Base-by-base conservation (phyloP, 1,140 invertebrate species). In the Sitobion miscanthi region DNA sequence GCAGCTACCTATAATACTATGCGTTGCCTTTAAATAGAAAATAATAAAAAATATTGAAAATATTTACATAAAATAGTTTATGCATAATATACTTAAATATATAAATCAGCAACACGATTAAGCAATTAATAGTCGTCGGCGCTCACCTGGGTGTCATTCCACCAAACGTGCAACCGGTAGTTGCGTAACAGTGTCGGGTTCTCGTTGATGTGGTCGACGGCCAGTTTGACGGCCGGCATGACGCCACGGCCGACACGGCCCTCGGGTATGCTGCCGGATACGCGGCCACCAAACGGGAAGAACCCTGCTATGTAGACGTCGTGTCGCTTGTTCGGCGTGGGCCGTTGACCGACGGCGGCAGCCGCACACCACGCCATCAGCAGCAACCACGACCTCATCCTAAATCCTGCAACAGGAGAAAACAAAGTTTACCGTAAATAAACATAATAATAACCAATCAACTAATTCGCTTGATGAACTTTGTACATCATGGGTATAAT, bases 241-340 rank as follows among this genome's bases (percentile, higher is more conserved):
- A 99, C 98, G 25, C 98, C 98, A 47, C 98, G 96, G 88, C 98
- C 98, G 95, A 97, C 95, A 94, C 95, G 95, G 94, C 95, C 95
- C 94, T 96, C 96, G 52, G 95, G 96, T 35, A 94, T 91, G 91
- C 91, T 93, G 45, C 91, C 91, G 91, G 38, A 96, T 2, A 98
- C 97, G 87, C 97, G 97, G 94, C 96, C 96, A 54, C 97, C 97
- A 94, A 97, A 98, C 0, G 98, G 98, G 95, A 99, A 98, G 95
- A 99, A 98, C 25, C 98, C 98, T 1, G 98, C 98, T 94, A 98
- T 98, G 95, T 98, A 98, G 77, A 98, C 97, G 95, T 98, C 97
- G 94, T 96, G 96, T 77, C 96, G 95, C 94, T 95, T 96, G 82
- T 95, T 94, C 83, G 96, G 95, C 82, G 95, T 96, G 82, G 96